Percentiles rank a stretch among this genome's conserved stretches.
Evolutionary conservation across 2,113 vertebrate genomes (phyloP).

Genomic region (Vicugna pacos): DNA sequence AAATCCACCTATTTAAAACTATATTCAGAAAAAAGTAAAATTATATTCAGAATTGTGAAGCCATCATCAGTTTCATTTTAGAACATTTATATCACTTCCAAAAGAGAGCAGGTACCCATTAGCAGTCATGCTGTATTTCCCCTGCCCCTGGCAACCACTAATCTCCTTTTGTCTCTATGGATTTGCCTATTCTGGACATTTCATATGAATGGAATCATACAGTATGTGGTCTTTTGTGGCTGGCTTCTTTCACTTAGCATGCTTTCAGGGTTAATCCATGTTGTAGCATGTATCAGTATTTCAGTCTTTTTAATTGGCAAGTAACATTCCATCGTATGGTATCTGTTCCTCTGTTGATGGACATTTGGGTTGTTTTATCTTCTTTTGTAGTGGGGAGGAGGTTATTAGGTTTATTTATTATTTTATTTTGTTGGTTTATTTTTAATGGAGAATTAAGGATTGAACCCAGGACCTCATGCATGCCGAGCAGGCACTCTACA

Average conservation of each 20-base stretch:
- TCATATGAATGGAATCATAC: neutral
- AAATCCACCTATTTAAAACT: neutral
- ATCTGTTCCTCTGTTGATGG: neutral
- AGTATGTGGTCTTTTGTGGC: neutral
- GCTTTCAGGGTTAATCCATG: neutral
- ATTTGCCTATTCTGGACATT: neutral
- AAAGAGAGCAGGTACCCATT: neutral
- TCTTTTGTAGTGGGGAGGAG: neutral
- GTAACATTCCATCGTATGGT: neutral
- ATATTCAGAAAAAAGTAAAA: neutral
- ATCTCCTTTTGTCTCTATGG: neutral
- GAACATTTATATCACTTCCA: neutral
- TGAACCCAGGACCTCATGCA: too few relatives aligned
- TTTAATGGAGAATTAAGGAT: too few relatives aligned
- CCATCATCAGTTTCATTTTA: constrained; percentile 17
- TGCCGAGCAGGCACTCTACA: too few relatives aligned
- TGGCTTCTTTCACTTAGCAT: neutral
- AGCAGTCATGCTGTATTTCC: neutral
- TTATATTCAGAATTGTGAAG: neutral
- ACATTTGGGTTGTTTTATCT: neutral
- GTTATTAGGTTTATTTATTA: too few relatives aligned
- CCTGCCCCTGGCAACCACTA: neutral
- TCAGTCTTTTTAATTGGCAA: neutral
- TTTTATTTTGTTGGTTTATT: too few relatives aligned
- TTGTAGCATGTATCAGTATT: neutral